phyloP scores from a whole-genome alignment of 2,888 invertebrate species.

The Panzeria rudis region DNA sequence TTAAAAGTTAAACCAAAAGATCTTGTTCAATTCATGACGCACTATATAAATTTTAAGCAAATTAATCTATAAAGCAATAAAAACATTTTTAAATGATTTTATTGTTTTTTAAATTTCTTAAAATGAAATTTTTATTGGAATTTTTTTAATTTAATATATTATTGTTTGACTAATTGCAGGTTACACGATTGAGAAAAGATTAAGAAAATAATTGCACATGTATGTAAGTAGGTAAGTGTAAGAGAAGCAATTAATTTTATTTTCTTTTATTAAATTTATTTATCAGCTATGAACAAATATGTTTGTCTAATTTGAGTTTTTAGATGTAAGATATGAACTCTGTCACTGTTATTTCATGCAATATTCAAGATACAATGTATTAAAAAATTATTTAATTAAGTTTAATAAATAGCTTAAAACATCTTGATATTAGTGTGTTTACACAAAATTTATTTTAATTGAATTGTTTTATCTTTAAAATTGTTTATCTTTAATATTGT shows the following conservation, averaged over 20 bases:
- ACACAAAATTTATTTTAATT: too few species aligned
- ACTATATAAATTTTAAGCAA: not conserved
- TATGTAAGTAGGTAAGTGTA: not conserved
- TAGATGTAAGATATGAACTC: not conserved
- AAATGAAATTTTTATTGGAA: not conserved
- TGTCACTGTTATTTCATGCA: too few species aligned
- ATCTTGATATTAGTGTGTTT: too few species aligned
- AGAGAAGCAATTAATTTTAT: not conserved
- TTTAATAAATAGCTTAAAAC: too few species aligned
- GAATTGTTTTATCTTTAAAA: too few species aligned
- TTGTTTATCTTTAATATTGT: too few species aligned
- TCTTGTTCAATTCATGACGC: not conserved
- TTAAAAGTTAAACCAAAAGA: not conserved
- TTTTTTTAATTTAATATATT: not conserved
- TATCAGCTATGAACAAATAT: not conserved
- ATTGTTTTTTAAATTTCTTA: not conserved
- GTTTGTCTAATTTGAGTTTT: not conserved
- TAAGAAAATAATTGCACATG: not conserved
- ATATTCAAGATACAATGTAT: too few species aligned
- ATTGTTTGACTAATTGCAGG: constrained; percentile 6
- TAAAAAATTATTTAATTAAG: too few species aligned
- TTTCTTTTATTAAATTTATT: not conserved
- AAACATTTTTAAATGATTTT: not conserved
- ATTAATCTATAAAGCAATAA: not conserved
- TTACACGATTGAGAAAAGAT: not conserved